A percentile compares a stretch with the other conserved stretches of the same genome.
Evolutionary conservation across 2,888 invertebrate species (phyloP).

Genomic region (Eumacrocentrus americanus): DNA sequence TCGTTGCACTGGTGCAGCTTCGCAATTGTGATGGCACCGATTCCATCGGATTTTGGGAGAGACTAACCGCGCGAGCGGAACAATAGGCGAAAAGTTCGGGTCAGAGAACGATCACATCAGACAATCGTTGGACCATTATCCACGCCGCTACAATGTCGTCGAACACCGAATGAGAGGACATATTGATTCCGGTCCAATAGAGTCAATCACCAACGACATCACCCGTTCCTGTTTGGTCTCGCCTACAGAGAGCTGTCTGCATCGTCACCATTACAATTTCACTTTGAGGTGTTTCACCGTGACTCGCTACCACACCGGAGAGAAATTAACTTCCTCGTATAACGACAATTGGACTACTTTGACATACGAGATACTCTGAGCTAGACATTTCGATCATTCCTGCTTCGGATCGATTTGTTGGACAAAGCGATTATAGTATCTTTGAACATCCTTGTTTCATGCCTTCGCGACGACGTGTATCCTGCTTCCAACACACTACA

Average conservation of each 20-base stretch:
- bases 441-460: constrained; percentile 4
- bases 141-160: neutral
- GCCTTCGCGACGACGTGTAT: neutral
- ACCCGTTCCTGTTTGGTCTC: too few species aligned
- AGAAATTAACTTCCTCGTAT: too few species aligned
- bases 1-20: constrained; percentile 3
- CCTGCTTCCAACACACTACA: neutral
- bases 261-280: too few species aligned
- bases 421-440: neutral
- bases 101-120: neutral
- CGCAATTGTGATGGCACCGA: neutral
- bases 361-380: too few species aligned
- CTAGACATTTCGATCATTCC: too few species aligned
- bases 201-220: too few species aligned
- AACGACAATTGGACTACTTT: too few species aligned
- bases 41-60: neutral
- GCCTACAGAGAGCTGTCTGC: too few species aligned
- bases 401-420: too few species aligned
- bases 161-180: neutral
- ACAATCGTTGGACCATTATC: neutral
- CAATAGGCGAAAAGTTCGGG: neutral
- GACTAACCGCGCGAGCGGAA: neutral
- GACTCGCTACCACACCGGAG: too few species aligned
- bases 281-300: too few species aligned
- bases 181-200: constrained; percentile 22